Base-by-base conservation (phyloP, 1,140 invertebrate genomes). In the Conopomorpha cramerella region DNA sequence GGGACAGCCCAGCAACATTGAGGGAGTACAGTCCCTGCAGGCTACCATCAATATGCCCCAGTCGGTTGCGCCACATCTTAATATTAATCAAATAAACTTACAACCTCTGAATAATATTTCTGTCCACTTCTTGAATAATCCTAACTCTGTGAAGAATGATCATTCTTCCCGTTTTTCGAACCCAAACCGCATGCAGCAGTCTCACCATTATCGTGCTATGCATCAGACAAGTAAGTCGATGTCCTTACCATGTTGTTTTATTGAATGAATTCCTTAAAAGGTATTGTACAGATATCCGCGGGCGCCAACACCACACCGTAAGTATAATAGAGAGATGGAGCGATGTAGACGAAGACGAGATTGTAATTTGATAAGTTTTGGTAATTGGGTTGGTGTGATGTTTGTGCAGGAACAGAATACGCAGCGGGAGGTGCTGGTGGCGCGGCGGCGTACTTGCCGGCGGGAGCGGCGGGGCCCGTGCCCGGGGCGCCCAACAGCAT, bases 281-380 rank as follows among this genome's bases (percentile, higher is more conserved):
- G 49, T 56, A 40, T 33, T 16, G 23, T 32, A 34, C 68, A 74
- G 68, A 58, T 74, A 74, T 62, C 66, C 68, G 52, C 54, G 68
- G 57, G 66, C 62, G 39, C 66, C 68, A 46, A 74, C 68, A 62
- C 68, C 68, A 58, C 68, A 71, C 49, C 65, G 66, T 74, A 51
- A 74, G 68, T 73, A 44, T n/a, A n/a, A n/a, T n/a, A n/a, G n/a
- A n/a, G n/a, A n/a, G n/a, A n/a, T n/a, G 17, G 18, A 12, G 23
- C 13, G 2, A 25, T 14, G 23, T 11, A 11, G 11, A 12, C 19
- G 29, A 3, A 8, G 4, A 33, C 15, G 12, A 30, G 15, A 11
- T 34, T 33, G 16, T 11, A 34, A 36, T 15, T 38, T 12, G n/a
- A 11, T 8, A 13, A 10, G 8, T 17, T 31, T 17, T 32, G n/a